Evolutionary conservation across 2,888 invertebrate species (phyloP).

Genomic region (Beris morrisii): DNA sequence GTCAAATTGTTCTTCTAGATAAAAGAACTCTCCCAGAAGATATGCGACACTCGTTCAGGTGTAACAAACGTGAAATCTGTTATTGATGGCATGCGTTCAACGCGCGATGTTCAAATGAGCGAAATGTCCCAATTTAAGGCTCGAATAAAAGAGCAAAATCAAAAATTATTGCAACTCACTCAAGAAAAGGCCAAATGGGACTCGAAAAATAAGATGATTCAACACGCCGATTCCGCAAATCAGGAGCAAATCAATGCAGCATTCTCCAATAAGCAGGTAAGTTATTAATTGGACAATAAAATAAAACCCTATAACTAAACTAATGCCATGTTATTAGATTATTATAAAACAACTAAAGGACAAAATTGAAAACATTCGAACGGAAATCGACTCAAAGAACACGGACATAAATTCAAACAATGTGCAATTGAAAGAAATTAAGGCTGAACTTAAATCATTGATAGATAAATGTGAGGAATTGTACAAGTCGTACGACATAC

Average conservation of each 20-base stretch:
- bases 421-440: conserved; percentile 72
- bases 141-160: conserved; percentile 82
- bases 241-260: conserved; percentile 65
- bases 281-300: neutral
- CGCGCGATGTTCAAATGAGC: conserved; percentile 87
- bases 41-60: conserved; percentile 79
- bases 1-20: conserved; percentile 58
- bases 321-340: conserved; percentile 56
- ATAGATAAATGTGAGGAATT: conserved; percentile 69
- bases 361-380: conserved; percentile 73
- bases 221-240: conserved; percentile 55
- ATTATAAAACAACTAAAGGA: conserved; percentile 69
- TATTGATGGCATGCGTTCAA: conserved; percentile 94
- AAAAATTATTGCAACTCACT: conserved; percentile 73
- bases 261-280: conserved; percentile 64
- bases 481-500: conserved; percentile 70
- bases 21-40: conserved; percentile 77
- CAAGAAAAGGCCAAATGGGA: conserved; percentile 83
- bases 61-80: conserved; percentile 90
- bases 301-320: neutral
- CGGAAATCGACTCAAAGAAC: conserved; percentile 77
- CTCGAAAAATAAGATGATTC: conserved; percentile 60
- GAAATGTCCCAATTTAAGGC: conserved; percentile 83
- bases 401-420: conserved; percentile 81
- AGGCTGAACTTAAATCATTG: conserved; percentile 66